Base-by-base conservation (phyloP, 2,797 vertebrate species). In the Limnodromus scolopaceus region DNA sequence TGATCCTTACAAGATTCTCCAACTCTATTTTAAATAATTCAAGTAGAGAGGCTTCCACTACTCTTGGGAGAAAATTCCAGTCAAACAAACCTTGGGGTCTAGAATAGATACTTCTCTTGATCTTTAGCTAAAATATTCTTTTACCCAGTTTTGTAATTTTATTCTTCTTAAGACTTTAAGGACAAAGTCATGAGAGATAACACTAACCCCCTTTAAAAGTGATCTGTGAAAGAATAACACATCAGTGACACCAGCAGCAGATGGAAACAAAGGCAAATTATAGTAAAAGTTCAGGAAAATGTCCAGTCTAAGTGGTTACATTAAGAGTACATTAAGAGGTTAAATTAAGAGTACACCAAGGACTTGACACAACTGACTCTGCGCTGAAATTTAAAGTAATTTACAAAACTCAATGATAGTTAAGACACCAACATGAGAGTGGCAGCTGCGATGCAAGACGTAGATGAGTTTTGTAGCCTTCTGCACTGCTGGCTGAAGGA, bases 1-100 rank as follows among this genome's bases (percentile, higher is more conserved):
- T 69, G 70, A 81, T 84, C 60, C 51, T 60, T 84, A 71, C 30
- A 84, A 53, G 41, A 74, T 70, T 87, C 36, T 78, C 38, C 74
- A 64, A 84, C 51, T 58, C 41, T 54, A 74, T 87, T 72, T 77
- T 80, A 92, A 94, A 92, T 64, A 84, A 77, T 87, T 89, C 22
- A 84, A 36, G 32, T 80, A 58, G 34, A 3, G 16, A 93, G 53
- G 41, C 10, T 83, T 45, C 61, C 25, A 41, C 7, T 83, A 20
- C 27, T 71, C 86, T 25, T 81, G 51, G 75, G 49, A 90, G 51
- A 92, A 84, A 89, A 84, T 55, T 84, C 39, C 75, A 69, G 30
- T 81, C 60, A 60, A 92, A 64, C 74, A 84, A 60, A 90, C 69
- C 74, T 81, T 74, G 60, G 65, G 46, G 65, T 78, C 38, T 87